A percentile compares a stretch with the other conserved stretches of the same genome.
These are phyloP conservation scores for Microdon myrmicae DNA, from an alignment of 2,888 invertebrate species.

Conservation along the genomic window DNA sequence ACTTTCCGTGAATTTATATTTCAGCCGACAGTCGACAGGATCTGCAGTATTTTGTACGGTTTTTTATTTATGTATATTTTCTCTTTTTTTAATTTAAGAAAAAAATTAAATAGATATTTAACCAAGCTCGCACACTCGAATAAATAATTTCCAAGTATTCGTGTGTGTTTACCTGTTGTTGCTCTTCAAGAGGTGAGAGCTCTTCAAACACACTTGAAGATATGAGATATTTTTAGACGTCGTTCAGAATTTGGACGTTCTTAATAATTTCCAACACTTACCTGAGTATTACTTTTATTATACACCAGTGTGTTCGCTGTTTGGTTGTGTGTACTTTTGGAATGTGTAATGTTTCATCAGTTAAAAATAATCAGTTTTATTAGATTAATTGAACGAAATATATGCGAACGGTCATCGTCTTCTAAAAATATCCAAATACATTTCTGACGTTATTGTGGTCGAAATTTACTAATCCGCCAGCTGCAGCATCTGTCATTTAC, in stretches of 20 bases:
- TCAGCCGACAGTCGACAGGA: conserved; percentile 38
- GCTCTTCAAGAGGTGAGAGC: conserved; percentile 28
- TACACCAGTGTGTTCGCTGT: conserved; percentile 44
- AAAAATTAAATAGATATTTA: no score
- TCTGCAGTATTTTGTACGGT: conserved; percentile 47
- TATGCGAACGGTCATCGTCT: no score
- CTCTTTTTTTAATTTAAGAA: no score
- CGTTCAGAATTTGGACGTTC: conserved; percentile 41
- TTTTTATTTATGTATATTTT: no score
- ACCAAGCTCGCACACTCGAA: conserved; percentile 15
- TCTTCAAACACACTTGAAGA: conserved; percentile 35
- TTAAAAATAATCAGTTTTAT: conserved; percentile 53
- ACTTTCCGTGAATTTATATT: conserved; percentile 24
- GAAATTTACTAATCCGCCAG: no score
- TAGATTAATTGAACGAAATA: conserved; percentile 44
- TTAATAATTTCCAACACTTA: conserved; percentile 58
- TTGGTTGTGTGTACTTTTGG: conserved; percentile 57
- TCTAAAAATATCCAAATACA: no score
- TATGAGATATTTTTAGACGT: conserved; percentile 29
- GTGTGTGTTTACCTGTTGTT: conserved; percentile 46
- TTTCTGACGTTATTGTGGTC: no score
- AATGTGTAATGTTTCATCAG: conserved; percentile 64
- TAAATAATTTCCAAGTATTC: conserved; percentile 14
- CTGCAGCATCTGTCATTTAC: no score
- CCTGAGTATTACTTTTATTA: conserved; percentile 60